These are phyloP conservation scores for Gavialis gangeticus DNA, from an alignment of 2,113 vertebrate species.

Conservation along the genomic window DNA sequence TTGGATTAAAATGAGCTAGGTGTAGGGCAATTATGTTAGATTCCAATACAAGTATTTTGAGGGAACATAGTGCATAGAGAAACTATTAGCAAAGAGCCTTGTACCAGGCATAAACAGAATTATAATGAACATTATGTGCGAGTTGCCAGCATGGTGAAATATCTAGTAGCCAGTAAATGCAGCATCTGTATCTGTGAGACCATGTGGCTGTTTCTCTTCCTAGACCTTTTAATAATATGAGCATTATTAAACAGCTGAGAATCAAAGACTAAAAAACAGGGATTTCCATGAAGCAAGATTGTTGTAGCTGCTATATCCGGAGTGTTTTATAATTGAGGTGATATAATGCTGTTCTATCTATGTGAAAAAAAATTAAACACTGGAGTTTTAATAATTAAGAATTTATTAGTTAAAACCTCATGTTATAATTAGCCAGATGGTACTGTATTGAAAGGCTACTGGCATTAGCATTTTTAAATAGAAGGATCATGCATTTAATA, in stretches of 20 bases:
- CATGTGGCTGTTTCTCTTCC: neutral
- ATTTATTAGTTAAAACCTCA: conserved; percentile 73
- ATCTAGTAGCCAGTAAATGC: neutral
- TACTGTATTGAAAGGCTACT: conserved; percentile 53
- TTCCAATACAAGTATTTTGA: conserved; percentile 60
- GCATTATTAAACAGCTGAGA: conserved; percentile 1
- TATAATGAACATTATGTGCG: neutral
- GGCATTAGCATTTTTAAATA: conserved; percentile 75
- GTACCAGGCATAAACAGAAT: conserved; percentile 6
- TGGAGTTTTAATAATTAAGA: conserved; percentile 73
- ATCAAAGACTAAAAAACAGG: neutral
- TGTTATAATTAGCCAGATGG: conserved; percentile 73
- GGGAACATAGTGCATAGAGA: conserved; percentile 46
- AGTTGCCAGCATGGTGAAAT: conserved; percentile 35
- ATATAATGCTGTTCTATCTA: conserved; percentile 13
- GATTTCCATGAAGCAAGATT: neutral
- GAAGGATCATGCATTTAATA: conserved; percentile 63
- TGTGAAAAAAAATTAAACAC: conserved; percentile 53
- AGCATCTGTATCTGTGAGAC: neutral
- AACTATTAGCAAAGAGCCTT: conserved; percentile 57
- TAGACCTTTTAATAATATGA: neutral
- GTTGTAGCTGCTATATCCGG: neutral
- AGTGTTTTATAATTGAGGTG: conserved; percentile 49
- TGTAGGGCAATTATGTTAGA: conserved; percentile 30
- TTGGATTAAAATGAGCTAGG: conserved; percentile 32